Percentiles rank a stretch among this genome's conserved stretches.
Evolutionary conservation across 2,113 vertebrate species (phyloP).

Genomic region (Trochalopteron elliotii): DNA sequence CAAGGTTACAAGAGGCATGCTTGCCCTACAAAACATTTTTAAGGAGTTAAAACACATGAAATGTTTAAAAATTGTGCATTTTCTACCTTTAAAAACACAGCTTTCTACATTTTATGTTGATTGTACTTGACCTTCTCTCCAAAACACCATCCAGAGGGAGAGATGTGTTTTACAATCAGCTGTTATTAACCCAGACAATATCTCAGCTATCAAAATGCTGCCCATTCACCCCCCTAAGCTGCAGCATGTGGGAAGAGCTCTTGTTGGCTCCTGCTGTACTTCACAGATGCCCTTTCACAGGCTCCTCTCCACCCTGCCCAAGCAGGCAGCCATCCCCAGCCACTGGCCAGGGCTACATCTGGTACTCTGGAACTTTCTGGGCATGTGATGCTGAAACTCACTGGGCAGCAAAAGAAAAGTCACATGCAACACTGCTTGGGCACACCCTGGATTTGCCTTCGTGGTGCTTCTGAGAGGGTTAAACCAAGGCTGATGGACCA

Average conservation of each 20-base stretch:
- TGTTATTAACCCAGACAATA: neutral
- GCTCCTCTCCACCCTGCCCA: neutral
- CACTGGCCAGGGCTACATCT: fast-evolving
- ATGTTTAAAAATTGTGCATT: neutral
- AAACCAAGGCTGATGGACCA: neutral
- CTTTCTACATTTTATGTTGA: neutral
- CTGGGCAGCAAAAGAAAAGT: fast-evolving
- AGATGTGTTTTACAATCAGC: neutral
- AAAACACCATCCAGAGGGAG: fast-evolving
- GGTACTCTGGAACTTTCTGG: fast-evolving
- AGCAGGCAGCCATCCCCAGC: neutral
- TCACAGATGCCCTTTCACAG: neutral
- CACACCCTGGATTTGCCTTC: neutral
- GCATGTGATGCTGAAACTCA: neutral
- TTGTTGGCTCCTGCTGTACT: neutral
- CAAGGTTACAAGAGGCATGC: fast-evolving
- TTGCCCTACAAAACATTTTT: neutral
- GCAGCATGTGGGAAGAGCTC: fast-evolving
- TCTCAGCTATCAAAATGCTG: neutral
- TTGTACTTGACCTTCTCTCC: neutral
- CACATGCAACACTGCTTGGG: neutral
- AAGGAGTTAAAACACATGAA: neutral
- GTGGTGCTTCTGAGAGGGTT: neutral
- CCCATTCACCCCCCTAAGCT: neutral
- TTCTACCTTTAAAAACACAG: neutral